Evolutionary conservation across 2,113 vertebrate species (phyloP), one percentile per base, ranked within the genome.

Genomic region (Forbesichthys agassizii): DNA sequence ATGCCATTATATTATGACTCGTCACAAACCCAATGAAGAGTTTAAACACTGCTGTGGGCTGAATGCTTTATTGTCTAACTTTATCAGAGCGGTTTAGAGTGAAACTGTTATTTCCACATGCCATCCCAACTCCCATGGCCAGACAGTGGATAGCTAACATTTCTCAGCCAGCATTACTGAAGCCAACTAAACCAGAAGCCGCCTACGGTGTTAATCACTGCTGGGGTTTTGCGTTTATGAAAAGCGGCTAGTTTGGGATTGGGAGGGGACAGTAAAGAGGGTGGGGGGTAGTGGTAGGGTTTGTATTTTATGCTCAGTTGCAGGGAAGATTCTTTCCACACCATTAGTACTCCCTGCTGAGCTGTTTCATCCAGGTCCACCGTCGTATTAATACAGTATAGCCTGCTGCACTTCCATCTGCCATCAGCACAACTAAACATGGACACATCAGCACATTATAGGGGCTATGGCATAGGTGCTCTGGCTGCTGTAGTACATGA

Each of bases 341-440:
- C 83, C 81, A 88, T 90, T 89, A 88, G 76, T 71, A 67, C 75
- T 90, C 86, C 85, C 73, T 88, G 90, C 89, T 89, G 88, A 90
- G 88, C 79, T 86, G 83, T 88, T 82, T 61, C 68, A 68, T 68
- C 75, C 79, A 73, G 70, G 78, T 79, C 69, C 70, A 73, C 76
- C 10, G 68, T 57, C 69, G 70, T 74, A 69, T 66, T 68, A 58
- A 73, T 73, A 84, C 68, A 75, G 77, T 53, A 11, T n/a, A 77
- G 76, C 56, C 48, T 52, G 57, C 64, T 46, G 33, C 80, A 60
- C 64, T 71, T 79, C 77, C 77, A 79, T 84, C 79, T 85, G 86
- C 81, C 84, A 84, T 78, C 78, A 91, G 86, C 74, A 78, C 82
- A 79, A 78, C 74, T 53, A 78, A 88, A 92, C 86, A 74, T 79